Base-by-base conservation (phyloP, 2,888 invertebrate species). In the Hedya salicella region DNA sequence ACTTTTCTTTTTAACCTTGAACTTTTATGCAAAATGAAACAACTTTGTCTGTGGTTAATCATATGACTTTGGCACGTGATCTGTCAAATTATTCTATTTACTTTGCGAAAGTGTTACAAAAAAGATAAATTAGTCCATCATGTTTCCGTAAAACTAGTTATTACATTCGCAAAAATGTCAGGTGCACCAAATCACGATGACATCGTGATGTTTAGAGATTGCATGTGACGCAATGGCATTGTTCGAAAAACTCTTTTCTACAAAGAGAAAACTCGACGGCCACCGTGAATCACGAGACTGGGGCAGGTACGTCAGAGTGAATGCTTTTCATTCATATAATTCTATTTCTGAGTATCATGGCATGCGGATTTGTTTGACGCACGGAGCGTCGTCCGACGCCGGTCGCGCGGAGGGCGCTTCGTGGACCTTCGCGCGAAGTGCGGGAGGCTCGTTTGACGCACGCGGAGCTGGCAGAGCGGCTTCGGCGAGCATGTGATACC, bases 181-280 rank as follows among this genome's bases (percentile, higher is more conserved):
- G 70, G 67, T 67, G 77, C 78, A 73, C 69, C 69, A 68, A 72
- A 75, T 71, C 67, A 78, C 73, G 78, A 79, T 74, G 76, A 81
- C 79, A 74, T 74, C 71, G 77, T 88, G 83, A 88, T 66, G 40
- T 40, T 16, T 49, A 54, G 78, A 86, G 83, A 82, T 75, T 79
- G 78, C 75, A 75, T 78, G 76, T 83, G 80, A 88, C 75, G 93
- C 89, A 87, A 96, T 96, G 96, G 95, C 95, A 92, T 93, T 96
- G 88, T 93, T 96, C 85, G 95, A 95, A 83, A 95, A 95, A 93
- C 88, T 96, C 75, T 95, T 95, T 89, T 92, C 93, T 78, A 91
- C 94, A 85, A 95, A 94, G 87, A 93, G 93, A 91, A 91, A 93
- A 86, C 84, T 91, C 75, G 81, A 88, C 78, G 86, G 77, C 73